phyloP scores from a whole-genome alignment of 2,113 vertebrate species.

The Jaculus jaculus region DNA sequence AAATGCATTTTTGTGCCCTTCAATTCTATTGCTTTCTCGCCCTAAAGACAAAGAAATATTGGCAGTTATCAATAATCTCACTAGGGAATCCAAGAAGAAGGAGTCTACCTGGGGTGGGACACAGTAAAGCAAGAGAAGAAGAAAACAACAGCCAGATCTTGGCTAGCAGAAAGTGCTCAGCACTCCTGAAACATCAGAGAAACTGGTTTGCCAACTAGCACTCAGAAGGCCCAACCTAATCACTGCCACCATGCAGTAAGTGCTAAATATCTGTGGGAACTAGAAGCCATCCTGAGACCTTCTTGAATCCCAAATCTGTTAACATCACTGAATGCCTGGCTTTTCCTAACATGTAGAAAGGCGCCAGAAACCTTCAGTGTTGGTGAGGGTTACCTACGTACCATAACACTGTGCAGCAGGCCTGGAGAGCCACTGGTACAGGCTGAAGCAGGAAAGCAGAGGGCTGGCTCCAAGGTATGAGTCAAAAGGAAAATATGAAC shows the following conservation, averaged over 20 bases:
- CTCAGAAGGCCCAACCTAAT: neutral
- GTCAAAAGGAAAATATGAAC: constrained; percentile 9
- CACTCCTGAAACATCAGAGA: neutral
- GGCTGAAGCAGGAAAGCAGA: neutral
- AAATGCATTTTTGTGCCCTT: constrained; percentile 41
- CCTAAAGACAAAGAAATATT: neutral
- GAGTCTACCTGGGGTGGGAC: neutral
- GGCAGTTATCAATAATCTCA: constrained; percentile 1
- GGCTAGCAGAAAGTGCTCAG: neutral
- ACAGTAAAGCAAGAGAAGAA: neutral
- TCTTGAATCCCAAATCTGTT: neutral
- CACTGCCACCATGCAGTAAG: neutral
- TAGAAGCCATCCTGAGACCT: neutral
- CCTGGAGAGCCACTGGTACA: neutral
- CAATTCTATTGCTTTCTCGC: constrained; percentile 39
- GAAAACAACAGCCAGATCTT: neutral
- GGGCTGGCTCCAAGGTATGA: neutral
- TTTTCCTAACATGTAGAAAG: neutral
- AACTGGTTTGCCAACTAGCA: neutral
- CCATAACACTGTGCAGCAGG: neutral
- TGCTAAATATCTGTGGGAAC: neutral
- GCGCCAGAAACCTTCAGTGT: neutral
- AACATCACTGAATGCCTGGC: neutral
- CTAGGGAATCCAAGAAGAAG: neutral
- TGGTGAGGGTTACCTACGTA: neutral